These are phyloP conservation scores for Champsocephalus gunnari DNA, from an alignment of 2,797 vertebrate species.

Conservation along the genomic window DNA sequence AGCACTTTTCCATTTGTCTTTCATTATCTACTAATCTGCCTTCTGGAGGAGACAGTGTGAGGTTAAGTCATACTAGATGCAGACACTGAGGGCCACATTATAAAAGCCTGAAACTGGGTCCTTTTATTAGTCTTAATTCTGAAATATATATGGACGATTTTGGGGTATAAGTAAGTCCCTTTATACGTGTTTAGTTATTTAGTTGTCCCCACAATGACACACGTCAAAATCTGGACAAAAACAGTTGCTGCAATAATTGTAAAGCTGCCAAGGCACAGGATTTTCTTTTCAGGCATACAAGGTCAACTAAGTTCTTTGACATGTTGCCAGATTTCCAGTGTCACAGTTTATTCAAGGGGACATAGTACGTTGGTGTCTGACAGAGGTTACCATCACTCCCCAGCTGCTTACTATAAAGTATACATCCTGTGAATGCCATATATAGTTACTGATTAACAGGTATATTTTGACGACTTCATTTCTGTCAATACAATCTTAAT, in stretches of 20 bases:
- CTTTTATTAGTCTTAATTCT: neutral
- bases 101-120: neutral
- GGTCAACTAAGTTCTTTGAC: slow-evolving; percentile 63
- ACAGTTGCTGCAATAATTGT: slow-evolving; percentile 47
- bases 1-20: slow-evolving; percentile 22
- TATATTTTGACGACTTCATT: no score
- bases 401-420: neutral
- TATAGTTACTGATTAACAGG: neutral
- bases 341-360: slow-evolving; percentile 19
- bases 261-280: slow-evolving; percentile 47
- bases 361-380: slow-evolving; percentile 12
- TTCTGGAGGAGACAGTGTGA: slow-evolving; percentile 15
- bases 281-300: slow-evolving; percentile 51
- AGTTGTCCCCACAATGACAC: no score
- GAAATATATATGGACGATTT: neutral
- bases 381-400: slow-evolving; percentile 15
- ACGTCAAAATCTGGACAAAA: slow-evolving; percentile 45
- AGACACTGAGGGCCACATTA: neutral
- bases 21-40: slow-evolving; percentile 29
- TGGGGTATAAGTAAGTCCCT: no score
- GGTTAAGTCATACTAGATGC: neutral
- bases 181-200: no score
- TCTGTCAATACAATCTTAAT: no score
- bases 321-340: slow-evolving; percentile 51
- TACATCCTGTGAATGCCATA: neutral